Percentiles rank a stretch among this genome's conserved stretches.
These are phyloP conservation scores for Stercorarius parasiticus DNA, from an alignment of 2,113 vertebrate genomes.

Conservation along the genomic window DNA sequence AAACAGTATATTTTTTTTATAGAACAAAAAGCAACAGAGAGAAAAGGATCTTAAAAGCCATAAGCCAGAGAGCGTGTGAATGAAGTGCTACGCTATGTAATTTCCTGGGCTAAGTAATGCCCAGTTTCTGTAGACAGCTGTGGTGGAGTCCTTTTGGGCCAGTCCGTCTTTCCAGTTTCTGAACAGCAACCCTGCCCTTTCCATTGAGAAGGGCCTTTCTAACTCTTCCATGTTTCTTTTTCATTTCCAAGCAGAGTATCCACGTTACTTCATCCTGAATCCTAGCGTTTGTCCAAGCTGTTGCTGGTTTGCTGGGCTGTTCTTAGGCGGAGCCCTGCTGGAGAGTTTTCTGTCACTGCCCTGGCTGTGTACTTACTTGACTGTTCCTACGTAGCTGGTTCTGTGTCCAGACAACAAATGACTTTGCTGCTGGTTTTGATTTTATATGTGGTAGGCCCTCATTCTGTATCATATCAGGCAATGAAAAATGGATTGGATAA, in stretches of 20 bases:
- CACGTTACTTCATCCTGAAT: not conserved
- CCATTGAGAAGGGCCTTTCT: not conserved
- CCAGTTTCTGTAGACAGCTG: not conserved
- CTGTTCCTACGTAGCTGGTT: rapidly evolving
- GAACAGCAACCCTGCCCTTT: not conserved
- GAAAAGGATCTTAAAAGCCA: not conserved
- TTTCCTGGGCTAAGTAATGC: not conserved
- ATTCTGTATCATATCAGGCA: not conserved
- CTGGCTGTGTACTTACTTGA: not conserved
- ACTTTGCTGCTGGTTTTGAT: not conserved
- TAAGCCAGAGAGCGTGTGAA: not conserved
- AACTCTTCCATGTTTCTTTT: not conserved
- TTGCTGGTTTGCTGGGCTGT: not conserved
- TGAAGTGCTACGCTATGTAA: not conserved
- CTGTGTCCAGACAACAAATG: not conserved
- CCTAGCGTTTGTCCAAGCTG: not conserved
- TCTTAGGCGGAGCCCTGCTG: rapidly evolving
- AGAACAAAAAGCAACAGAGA: not conserved
- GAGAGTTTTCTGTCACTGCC: not conserved
- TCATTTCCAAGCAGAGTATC: not conserved
- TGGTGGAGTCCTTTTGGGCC: not conserved
- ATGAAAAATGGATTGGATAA: not conserved
- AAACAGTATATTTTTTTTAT: not conserved
- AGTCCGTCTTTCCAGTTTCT: not conserved
- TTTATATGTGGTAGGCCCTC: not conserved